Evolutionary conservation across 2,888 invertebrate genomes (phyloP).

Genomic region (Lasiommata megera): DNA sequence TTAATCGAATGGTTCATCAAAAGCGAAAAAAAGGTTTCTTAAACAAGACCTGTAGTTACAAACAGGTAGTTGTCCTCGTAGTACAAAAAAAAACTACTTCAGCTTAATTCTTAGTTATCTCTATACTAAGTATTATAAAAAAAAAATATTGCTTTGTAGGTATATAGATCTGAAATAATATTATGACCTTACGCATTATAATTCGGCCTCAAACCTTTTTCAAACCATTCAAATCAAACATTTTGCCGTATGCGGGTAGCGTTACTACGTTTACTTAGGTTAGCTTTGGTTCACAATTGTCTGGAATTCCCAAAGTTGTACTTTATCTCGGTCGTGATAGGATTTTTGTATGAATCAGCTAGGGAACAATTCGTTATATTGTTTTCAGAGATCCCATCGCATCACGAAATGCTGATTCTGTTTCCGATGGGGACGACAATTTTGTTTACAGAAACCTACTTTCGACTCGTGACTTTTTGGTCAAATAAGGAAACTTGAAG

Average conservation of each 20-base stretch:
- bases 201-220: not conserved
- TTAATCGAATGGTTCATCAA: too few species aligned
- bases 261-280: slow-evolving; percentile 55
- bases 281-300: slow-evolving; percentile 36
- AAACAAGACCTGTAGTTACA: too few species aligned
- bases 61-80: too few species aligned
- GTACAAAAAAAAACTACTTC: too few species aligned
- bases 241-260: slow-evolving; percentile 55
- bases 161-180: too few species aligned
- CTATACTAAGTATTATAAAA: too few species aligned
- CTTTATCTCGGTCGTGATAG: slow-evolving; percentile 14
- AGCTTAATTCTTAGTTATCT: too few species aligned
- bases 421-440: not conserved
- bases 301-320: slow-evolving; percentile 14
- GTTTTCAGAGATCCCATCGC: slow-evolving; percentile 16
- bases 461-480: not conserved
- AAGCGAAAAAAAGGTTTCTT: too few species aligned
- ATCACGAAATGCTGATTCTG: slow-evolving; percentile 16
- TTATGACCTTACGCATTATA: too few species aligned
- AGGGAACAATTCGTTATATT: slow-evolving; percentile 11
- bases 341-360: slow-evolving; percentile 14
- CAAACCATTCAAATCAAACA: slow-evolving; percentile 34
- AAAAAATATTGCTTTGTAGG: too few species aligned
- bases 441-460: slow-evolving; percentile 5
- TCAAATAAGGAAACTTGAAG: not conserved